These are phyloP conservation scores for Linurgus olivaceus DNA, from an alignment of 2,797 vertebrate species.

Conservation along the genomic window DNA sequence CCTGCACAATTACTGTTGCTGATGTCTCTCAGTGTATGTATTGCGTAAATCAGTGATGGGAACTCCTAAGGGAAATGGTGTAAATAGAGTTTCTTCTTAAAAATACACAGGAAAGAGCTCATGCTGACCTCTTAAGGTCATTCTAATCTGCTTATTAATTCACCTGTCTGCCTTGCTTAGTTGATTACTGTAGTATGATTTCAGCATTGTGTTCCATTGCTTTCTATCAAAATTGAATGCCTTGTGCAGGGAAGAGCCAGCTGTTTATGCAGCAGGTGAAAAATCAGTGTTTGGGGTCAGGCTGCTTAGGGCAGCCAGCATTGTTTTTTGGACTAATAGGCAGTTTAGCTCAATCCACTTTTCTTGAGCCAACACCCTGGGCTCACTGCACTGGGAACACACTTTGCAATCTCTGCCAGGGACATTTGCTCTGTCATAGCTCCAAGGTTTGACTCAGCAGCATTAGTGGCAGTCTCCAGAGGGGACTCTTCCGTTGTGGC, in stretches of 20 bases:
- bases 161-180: neutral
- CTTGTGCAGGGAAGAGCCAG: neutral
- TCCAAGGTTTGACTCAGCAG: constrained; percentile 13
- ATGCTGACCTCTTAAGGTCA: neutral
- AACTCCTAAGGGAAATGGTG: neutral
- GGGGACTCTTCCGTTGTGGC: neutral
- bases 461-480: neutral
- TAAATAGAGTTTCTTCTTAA: neutral
- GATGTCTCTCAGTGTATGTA: neutral
- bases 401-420: neutral
- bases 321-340: neutral
- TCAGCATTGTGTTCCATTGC: neutral
- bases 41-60: neutral
- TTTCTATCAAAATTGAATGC: neutral
- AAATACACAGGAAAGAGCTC: neutral
- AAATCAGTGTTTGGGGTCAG: neutral
- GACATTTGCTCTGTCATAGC: neutral
- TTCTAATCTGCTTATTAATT: neutral
- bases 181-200: neutral
- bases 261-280: neutral
- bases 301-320: neutral
- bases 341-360: neutral
- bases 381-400: neutral
- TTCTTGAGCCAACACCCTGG: neutral
- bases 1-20: neutral